A percentile compares a stretch with the other conserved stretches of the same genome.
These are phyloP conservation scores for Catostomus latipinnis DNA, from an alignment of 2,797 vertebrate genomes.

Conservation along the genomic window DNA sequence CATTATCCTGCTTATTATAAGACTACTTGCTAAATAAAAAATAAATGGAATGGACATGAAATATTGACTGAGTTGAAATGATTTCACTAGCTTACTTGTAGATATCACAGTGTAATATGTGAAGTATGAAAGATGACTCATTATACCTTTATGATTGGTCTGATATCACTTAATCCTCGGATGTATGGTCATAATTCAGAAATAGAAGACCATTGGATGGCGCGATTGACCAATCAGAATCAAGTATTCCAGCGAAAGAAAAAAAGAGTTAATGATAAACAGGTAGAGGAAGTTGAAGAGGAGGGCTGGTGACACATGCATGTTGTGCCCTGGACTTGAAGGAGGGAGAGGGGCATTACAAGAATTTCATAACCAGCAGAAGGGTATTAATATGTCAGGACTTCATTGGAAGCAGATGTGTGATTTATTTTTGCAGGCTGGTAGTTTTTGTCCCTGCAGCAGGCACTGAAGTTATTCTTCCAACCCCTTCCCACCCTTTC, in stretches of 20 bases:
- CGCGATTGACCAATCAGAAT: no score
- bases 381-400: constrained; percentile 65
- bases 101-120: no score
- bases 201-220: no score
- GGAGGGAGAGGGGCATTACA: constrained; percentile 47
- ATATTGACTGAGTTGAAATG: no score
- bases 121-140: no score
- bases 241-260: neutral
- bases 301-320: constrained; percentile 45
- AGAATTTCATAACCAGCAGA: constrained; percentile 65
- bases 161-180: no score
- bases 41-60: no score
- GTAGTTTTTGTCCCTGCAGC: constrained; percentile 53
- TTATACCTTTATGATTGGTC: no score
- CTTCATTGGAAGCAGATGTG: constrained; percentile 66
- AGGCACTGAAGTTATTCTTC: constrained; percentile 33
- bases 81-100: no score
- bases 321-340: constrained; percentile 16
- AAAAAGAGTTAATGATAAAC: constrained; percentile 48
- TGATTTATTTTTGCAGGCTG: constrained; percentile 67
- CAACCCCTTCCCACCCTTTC: neutral
- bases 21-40: no score
- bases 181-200: no score
- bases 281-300: constrained; percentile 39
- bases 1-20: no score